Conservation (phyloP, 2,797 vertebrate genomes). For the Phaenicophaeus curvirostris region DNA sequence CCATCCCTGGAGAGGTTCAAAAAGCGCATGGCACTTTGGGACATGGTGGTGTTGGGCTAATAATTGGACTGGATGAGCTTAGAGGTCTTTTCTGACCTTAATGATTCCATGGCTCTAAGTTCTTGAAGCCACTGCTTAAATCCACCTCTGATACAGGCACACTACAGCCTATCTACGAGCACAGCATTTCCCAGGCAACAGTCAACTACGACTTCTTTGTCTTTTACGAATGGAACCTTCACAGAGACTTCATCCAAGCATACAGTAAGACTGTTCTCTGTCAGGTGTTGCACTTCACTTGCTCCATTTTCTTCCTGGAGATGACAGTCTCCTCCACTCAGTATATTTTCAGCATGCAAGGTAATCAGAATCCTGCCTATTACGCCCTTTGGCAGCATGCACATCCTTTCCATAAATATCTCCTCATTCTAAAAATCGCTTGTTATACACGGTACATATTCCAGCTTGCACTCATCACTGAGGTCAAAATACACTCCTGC, state of each 20-base stretch:
- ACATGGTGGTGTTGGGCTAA: no score
- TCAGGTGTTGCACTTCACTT: neutral
- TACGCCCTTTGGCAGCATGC: neutral
- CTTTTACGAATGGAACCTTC: neutral
- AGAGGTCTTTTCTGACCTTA: no score
- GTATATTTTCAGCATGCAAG: neutral
- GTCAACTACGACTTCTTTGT: neutral
- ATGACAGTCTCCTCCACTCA: neutral
- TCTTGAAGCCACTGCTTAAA: neutral
- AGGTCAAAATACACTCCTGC: neutral
- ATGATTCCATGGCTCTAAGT: neutral
- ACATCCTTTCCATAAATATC: neutral
- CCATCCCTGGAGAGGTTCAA: no score
- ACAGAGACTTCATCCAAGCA: neutral
- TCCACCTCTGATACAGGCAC: neutral
- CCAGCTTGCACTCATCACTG: neutral
- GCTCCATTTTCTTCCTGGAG: neutral
- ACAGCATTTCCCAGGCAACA: neutral
- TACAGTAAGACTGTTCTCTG: neutral
- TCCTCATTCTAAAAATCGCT: neutral
- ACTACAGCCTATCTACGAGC: neutral
- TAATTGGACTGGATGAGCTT: no score
- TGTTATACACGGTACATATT: neutral
- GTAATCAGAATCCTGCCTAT: rapidly evolving
- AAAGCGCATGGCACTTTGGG: no score